Percentiles rank a stretch among this genome's conserved stretches.
Conservation (phyloP, 2,797 vertebrate genomes). For the Varecia variegata region DNA sequence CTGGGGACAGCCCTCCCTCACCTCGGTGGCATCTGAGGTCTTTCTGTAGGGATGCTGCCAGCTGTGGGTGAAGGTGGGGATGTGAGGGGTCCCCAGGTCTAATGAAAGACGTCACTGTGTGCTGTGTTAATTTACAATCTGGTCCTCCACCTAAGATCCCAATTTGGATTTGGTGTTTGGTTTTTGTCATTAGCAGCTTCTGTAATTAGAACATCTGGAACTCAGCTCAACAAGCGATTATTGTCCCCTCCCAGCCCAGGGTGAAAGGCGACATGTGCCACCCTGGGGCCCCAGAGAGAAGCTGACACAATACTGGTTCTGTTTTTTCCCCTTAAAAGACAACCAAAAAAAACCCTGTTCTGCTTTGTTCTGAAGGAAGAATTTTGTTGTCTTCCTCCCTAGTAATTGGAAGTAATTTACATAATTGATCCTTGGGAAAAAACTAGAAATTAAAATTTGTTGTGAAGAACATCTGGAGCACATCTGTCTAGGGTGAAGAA, state of each 20-base stretch:
- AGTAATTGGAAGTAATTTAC: conserved; percentile 58
- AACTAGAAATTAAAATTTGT: conserved; percentile 46
- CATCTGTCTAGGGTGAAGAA: conserved; percentile 36
- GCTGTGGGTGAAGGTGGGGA: not conserved
- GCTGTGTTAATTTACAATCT: not conserved
- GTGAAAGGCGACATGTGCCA: not conserved
- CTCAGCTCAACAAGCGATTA: not conserved
- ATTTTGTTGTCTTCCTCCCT: conserved; percentile 23
- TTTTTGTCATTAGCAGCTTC: conserved; percentile 15
- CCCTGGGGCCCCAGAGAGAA: not conserved
- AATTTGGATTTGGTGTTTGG: not conserved
- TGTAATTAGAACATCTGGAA: conserved; percentile 34
- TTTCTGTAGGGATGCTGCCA: not conserved
- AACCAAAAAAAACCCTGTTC: not conserved
- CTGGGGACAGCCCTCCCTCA: too few species aligned
- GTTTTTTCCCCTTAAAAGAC: not conserved
- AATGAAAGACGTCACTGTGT: not conserved
- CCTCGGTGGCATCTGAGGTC: rapidly evolving
- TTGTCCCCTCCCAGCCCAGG: not conserved
- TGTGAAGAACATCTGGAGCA: conserved; percentile 59
- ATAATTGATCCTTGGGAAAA: conserved; percentile 1
- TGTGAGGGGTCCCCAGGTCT: not conserved
- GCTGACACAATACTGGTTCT: not conserved
- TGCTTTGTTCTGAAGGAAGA: conserved; percentile 33
- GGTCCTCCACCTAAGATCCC: not conserved